Evolutionary conservation across 2,797 vertebrate genomes (phyloP).

Genomic region (Sitta carolinensis): DNA sequence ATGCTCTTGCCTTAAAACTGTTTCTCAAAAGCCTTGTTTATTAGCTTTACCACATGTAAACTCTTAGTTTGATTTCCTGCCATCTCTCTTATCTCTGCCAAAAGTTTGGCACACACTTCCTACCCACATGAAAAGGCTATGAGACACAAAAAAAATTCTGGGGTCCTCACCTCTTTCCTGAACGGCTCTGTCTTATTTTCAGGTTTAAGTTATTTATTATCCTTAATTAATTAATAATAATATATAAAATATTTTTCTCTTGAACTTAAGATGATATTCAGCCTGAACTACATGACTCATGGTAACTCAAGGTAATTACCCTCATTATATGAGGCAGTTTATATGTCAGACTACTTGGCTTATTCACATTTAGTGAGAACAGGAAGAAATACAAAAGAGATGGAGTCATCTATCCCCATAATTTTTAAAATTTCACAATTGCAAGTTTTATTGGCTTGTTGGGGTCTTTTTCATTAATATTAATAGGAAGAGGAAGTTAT

Average conservation of each 20-base stretch:
- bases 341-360: not conserved
- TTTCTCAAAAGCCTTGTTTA: not conserved
- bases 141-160: not conserved
- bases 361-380: not conserved
- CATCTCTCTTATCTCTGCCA: not conserved
- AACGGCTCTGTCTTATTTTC: not conserved
- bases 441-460: not conserved
- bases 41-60: not conserved
- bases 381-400: not conserved
- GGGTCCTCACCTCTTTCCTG: not conserved
- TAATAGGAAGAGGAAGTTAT: not conserved
- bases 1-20: not conserved
- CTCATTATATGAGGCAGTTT: not conserved
- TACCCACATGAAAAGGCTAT: not conserved
- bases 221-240: not conserved
- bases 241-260: not conserved
- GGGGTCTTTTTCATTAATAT: not conserved
- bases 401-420: accelerated
- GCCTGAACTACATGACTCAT: not conserved
- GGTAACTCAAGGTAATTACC: not conserved
- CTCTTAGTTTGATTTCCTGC: not conserved
- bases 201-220: not conserved
- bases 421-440: not conserved
- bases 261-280: not conserved
- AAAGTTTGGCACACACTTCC: not conserved